These are phyloP conservation scores for Acrossocheilus fasciatus DNA, from an alignment of 2,797 vertebrate species.

Conservation along the genomic window DNA sequence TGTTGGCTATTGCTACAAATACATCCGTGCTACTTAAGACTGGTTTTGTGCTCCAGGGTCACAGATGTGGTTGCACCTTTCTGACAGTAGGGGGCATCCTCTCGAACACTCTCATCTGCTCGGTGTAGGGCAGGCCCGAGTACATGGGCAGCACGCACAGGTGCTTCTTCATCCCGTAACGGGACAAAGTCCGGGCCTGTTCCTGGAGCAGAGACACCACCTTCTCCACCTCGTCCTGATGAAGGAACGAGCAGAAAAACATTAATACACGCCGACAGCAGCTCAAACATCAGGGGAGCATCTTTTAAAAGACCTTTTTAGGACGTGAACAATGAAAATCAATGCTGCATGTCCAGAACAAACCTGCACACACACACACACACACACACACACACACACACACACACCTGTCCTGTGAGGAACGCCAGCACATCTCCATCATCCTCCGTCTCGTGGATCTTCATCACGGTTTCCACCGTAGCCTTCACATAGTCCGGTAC, in stretches of 20 bases:
- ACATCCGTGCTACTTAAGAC: rapidly evolving
- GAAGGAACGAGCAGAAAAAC: constrained; percentile 19
- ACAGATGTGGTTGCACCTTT: constrained; percentile 80
- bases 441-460: constrained; percentile 95
- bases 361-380: too few relatives aligned
- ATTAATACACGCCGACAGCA: not conserved
- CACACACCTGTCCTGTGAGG: constrained; percentile 93
- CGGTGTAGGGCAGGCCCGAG: constrained; percentile 90
- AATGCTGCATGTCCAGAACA: not conserved
- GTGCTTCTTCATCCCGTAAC: constrained; percentile 94
- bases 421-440: constrained; percentile 96
- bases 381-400: too few relatives aligned
- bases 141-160: constrained; percentile 96
- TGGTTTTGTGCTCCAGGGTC: too few relatives aligned
- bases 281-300: not conserved
- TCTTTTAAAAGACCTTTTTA: not conserved
- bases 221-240: constrained; percentile 95
- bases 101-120: constrained; percentile 98
- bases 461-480: constrained; percentile 95
- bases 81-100: constrained; percentile 87
- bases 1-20: not conserved
- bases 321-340: not conserved
- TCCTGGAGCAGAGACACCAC: constrained; percentile 93
- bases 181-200: constrained; percentile 89
- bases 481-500: constrained; percentile 98